Percentiles rank a stretch among this genome's conserved stretches.
Conservation (phyloP, 23 tunicate species). For the Trididemnum miniatum region DNA sequence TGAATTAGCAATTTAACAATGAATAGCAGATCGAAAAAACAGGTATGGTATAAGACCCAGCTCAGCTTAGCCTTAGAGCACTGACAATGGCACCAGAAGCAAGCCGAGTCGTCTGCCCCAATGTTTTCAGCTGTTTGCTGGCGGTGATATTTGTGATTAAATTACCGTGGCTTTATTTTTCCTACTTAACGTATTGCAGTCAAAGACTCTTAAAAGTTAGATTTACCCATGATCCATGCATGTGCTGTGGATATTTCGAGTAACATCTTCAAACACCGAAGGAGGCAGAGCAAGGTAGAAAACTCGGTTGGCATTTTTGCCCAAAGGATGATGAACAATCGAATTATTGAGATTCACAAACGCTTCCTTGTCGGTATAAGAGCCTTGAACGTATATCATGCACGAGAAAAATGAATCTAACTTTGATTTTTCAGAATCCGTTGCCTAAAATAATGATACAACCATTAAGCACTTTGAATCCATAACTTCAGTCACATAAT, state of each 20-base stretch:
- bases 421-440: constrained; percentile 60
- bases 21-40: too few species aligned
- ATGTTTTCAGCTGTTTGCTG: too few species aligned
- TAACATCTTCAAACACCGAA: constrained; percentile 79
- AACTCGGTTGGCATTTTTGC: constrained; percentile 60
- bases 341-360: constrained; percentile 44
- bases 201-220: too few species aligned
- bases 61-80: too few species aligned
- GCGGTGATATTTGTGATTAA: too few species aligned
- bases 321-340: constrained; percentile 48
- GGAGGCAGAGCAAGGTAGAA: constrained; percentile 95
- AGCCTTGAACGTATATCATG: constrained; percentile 72
- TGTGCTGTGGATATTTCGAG: constrained; percentile 53
- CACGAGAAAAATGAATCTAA: constrained; percentile 42
- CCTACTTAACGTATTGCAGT: too few species aligned
- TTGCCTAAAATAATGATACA: constrained; percentile 27
- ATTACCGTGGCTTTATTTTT: too few species aligned
- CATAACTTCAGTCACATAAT: too few species aligned
- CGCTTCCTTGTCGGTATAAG: constrained; percentile 66
- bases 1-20: too few species aligned
- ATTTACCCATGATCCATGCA: constrained; percentile 82
- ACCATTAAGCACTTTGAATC: not conserved
- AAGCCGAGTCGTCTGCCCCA: too few species aligned
- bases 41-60: too few species aligned
- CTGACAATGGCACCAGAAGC: too few species aligned